A percentile compares a stretch with the other conserved stretches of the same genome.
Evolutionary conservation across 2,888 invertebrate genomes (phyloP).

Genomic region (Halocaridina rubra): DNA sequence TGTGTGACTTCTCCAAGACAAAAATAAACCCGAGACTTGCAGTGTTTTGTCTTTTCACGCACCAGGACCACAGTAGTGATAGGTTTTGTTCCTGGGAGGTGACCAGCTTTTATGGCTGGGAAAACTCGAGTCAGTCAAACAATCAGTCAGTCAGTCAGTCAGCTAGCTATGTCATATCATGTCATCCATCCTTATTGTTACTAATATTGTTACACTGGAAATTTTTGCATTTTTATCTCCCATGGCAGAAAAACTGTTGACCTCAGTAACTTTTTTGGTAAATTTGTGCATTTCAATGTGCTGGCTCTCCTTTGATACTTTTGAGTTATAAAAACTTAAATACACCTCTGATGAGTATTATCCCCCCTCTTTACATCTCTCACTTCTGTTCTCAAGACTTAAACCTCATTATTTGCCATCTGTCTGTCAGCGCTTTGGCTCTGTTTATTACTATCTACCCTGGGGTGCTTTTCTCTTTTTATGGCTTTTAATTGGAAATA

Average conservation of each 20-base stretch:
- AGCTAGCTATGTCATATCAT: slow-evolving; percentile 29
- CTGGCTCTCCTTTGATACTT: slow-evolving; percentile 26
- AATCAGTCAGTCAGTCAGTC: slow-evolving; percentile 31
- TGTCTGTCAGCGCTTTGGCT: slow-evolving; percentile 6
- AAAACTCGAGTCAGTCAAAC: not conserved
- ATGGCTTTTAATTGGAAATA: no score
- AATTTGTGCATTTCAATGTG: slow-evolving; percentile 20
- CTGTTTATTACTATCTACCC: not conserved
- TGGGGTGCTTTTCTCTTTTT: not conserved
- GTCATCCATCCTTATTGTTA: slow-evolving; percentile 26
- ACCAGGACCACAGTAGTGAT: slow-evolving; percentile 46
- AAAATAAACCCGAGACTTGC: slow-evolving; percentile 46
- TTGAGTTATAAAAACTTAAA: slow-evolving; percentile 10
- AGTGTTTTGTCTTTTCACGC: slow-evolving; percentile 24
- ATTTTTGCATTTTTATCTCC: slow-evolving; percentile 36
- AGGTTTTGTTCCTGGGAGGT: slow-evolving; percentile 38
- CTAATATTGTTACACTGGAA: slow-evolving; percentile 36
- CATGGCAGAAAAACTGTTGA: slow-evolving; percentile 8
- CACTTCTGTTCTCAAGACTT: not conserved
- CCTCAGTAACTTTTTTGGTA: not conserved
- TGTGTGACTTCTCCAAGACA: slow-evolving; percentile 45
- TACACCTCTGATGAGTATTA: no score
- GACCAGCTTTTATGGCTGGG: no score
- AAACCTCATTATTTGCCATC: not conserved
- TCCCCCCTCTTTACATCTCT: no score